Percentiles rank a stretch among this genome's conserved stretches.
Conservation (phyloP, 2,888 invertebrate genomes). For the Cheilosia vernalis region DNA sequence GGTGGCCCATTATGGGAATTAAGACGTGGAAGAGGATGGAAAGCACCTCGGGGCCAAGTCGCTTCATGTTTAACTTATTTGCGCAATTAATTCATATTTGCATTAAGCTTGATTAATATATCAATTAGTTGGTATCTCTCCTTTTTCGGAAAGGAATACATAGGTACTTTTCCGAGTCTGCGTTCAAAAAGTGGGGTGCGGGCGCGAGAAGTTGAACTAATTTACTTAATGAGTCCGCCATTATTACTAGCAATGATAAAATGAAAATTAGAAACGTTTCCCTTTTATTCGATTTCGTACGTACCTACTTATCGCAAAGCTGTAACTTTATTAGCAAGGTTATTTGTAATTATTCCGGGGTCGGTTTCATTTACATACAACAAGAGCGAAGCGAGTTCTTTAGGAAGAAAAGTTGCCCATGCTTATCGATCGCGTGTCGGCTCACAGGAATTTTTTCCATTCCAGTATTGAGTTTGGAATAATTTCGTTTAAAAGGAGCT, state of each 20-base stretch:
- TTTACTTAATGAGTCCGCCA: conserved; percentile 25
- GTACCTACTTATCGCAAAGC: conserved; percentile 4
- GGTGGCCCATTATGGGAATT: conserved; percentile 54
- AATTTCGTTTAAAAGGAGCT: too few species aligned
- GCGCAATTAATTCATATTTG: conserved; percentile 67
- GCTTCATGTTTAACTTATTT: conserved; percentile 57
- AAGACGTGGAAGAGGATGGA: conserved; percentile 24
- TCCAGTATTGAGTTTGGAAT: too few species aligned
- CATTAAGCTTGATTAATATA: conserved; percentile 67
- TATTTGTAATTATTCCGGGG: too few species aligned
- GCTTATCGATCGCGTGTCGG: too few species aligned
- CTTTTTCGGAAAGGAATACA: not conserved
- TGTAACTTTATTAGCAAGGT: too few species aligned
- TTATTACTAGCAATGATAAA: conserved; percentile 29
- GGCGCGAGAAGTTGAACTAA: conserved; percentile 14
- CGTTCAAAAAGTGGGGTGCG: not conserved
- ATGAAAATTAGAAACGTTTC: not conserved
- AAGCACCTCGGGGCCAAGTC: conserved; percentile 23
- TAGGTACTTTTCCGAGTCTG: not conserved
- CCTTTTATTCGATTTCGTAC: conserved; percentile 5
- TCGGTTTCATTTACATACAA: too few species aligned
- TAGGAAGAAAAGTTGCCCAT: too few species aligned
- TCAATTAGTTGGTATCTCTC: conserved; percentile 55
- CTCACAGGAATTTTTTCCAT: too few species aligned
- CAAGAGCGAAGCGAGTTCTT: too few species aligned